Base-by-base conservation (phyloP, 2,888 invertebrate species). In the Aporophyla nigra region DNA sequence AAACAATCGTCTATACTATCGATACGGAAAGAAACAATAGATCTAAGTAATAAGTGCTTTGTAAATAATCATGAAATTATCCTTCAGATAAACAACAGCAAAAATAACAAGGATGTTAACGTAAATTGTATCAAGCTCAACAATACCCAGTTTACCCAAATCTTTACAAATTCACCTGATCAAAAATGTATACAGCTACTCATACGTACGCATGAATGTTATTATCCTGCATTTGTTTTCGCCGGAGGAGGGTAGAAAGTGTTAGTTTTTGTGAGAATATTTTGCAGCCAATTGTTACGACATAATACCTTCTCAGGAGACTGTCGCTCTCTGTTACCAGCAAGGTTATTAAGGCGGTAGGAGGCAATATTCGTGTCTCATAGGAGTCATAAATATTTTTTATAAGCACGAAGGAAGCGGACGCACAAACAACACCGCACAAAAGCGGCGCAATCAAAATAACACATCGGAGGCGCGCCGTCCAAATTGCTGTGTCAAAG, bases 401-500 rank as follows among this genome's bases (percentile, higher is more conserved):
- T 88, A 92, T 92, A 93, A 91, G 90, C 90, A 89, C 85, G 88
- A 88, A 93, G 91, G 90, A 92, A 93, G 90, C 91, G 91, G 90
- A 90, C 91, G 90, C 93, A 91, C 93, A 93, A 93, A 93, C 93
- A 93, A 91, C 90, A 90, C 89, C 91, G 91, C 93, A 94, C 93
- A 95, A 94, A 94, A 93, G 93, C 93, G 93, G 89, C 93, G 93
- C 95, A 95, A 95, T 96, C 95, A 95, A 95, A 96, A 95, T 94
- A 95, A 95, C 94, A 95, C 94, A 95, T 95, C 92, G 94, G 91
- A 91, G 91, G 91, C 92, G 92, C 93, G 91, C 92, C 92, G 92
- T 91, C 94, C 93, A 94, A 96, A 96, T 95, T 95, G 95, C 95
- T 95, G 93, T 94, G 95, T 95, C 96, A 96, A 94, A 95, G 94